Percentiles rank a stretch among this genome's conserved stretches.
Conservation (phyloP, 2,888 invertebrate species). For the Psylliodes chrysocephalus region DNA sequence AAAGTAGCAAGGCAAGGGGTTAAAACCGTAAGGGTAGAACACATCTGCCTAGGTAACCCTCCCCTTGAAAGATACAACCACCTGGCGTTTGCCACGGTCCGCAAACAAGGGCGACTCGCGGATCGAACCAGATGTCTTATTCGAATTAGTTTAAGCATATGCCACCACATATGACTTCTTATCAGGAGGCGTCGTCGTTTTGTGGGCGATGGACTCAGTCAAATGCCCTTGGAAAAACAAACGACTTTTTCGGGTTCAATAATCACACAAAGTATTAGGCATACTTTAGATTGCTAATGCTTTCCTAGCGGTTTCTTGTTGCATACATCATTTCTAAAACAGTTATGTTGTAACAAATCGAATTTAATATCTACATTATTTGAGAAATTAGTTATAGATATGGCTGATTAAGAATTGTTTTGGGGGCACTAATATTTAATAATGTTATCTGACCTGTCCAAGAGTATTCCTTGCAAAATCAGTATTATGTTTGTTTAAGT, state of each 20-base stretch:
- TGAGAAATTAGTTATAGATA: too few relatives aligned
- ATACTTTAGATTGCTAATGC: too few relatives aligned
- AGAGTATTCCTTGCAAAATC: too few relatives aligned
- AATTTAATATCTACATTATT: too few relatives aligned
- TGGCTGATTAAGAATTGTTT: too few relatives aligned
- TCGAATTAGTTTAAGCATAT: constrained; percentile 54
- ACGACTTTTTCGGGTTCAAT: constrained; percentile 26
- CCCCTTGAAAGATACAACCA: constrained; percentile 64
- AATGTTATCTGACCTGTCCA: too few relatives aligned
- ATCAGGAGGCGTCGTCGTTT: constrained; percentile 41
- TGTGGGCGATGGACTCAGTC: constrained; percentile 41
- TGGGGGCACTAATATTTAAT: too few relatives aligned
- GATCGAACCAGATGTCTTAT: constrained; percentile 55
- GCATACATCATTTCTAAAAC: too few relatives aligned
- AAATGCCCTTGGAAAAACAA: constrained; percentile 23
- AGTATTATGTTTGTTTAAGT: too few relatives aligned
- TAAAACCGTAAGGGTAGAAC: constrained; percentile 52
- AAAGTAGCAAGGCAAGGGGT: constrained; percentile 58
- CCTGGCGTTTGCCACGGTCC: constrained; percentile 64
- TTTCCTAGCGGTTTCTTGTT: too few relatives aligned
- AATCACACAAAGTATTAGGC: neutral
- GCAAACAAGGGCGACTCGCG: constrained; percentile 61
- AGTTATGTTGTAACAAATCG: too few relatives aligned
- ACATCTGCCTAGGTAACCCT: constrained; percentile 63
- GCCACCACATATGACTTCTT: constrained; percentile 53